These are phyloP conservation scores for Drosophila emarginata DNA, from an alignment of 2,888 invertebrate genomes.

Conservation along the genomic window DNA sequence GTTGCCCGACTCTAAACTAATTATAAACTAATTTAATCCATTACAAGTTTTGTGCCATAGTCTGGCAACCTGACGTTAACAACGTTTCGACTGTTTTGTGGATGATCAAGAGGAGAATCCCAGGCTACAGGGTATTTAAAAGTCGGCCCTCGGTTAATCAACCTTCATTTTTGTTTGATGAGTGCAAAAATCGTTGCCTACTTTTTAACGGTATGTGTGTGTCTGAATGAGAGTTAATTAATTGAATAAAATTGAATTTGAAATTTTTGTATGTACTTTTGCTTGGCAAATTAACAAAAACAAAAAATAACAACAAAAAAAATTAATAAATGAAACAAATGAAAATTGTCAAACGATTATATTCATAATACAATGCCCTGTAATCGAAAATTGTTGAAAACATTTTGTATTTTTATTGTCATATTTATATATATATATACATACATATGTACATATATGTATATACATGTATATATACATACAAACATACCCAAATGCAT, in stretches of 20 bases:
- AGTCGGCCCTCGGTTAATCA: not conserved
- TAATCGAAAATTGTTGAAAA: constrained; percentile 17
- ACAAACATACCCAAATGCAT: not conserved
- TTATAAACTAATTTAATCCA: too few relatives aligned
- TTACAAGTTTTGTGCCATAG: too few relatives aligned
- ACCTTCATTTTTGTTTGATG: not conserved
- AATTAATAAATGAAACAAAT: not conserved
- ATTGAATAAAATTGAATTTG: constrained; percentile 11
- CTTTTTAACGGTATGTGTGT: not conserved
- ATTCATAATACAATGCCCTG: not conserved
- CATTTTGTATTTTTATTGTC: constrained; percentile 27
- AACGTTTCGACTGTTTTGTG: not conserved
- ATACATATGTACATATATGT: not conserved
- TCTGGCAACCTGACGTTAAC: too few relatives aligned
- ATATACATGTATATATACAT: not conserved
- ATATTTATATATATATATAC: constrained; percentile 2
- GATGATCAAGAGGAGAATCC: too few relatives aligned
- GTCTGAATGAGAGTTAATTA: constrained; percentile 1
- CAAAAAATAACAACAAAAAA: not conserved
- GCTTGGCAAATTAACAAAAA: constrained; percentile 1
- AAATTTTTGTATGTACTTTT: constrained; percentile 9
- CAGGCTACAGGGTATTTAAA: not conserved
- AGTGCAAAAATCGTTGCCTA: not conserved
- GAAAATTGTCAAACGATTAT: not conserved
- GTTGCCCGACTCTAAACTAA: not conserved